A percentile compares a stretch with the other conserved stretches of the same genome.
Conservation (phyloP, 2,113 vertebrate species). For the Nansenia antarctica region DNA sequence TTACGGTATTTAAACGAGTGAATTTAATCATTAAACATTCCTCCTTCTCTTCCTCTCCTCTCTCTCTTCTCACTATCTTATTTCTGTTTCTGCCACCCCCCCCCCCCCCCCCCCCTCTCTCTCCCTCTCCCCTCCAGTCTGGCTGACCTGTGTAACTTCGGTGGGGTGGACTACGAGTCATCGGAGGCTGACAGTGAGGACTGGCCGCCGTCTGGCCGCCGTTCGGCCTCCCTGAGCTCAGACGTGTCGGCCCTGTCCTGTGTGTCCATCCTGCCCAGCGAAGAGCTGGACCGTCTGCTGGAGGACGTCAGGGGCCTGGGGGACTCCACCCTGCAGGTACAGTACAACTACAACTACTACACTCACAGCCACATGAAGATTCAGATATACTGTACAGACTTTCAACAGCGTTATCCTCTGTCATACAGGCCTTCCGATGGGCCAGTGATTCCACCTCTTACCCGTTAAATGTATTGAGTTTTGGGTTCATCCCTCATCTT, state of each 20-base stretch:
- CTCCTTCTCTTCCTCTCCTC: background rate
- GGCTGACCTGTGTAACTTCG: slow-evolving; percentile 74
- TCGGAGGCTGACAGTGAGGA: slow-evolving; percentile 55
- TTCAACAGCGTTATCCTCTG: too few relatives aligned
- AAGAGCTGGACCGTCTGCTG: slow-evolving; percentile 75
- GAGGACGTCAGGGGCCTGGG: slow-evolving; percentile 72
- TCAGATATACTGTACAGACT: too few relatives aligned
- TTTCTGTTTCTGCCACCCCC: background rate
- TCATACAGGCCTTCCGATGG: too few relatives aligned
- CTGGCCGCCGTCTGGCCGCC: slow-evolving; percentile 31
- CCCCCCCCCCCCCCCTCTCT: background rate
- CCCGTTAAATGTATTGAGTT: too few relatives aligned
- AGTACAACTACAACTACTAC: background rate
- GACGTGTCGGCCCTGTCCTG: slow-evolving; percentile 72
- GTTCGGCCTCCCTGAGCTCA: slow-evolving; percentile 72
- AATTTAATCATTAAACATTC: background rate
- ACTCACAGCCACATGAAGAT: too few relatives aligned
- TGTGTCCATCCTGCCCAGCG: slow-evolving; percentile 72
- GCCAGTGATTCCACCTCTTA: too few relatives aligned
- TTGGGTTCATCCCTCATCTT: too few relatives aligned
- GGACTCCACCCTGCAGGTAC: slow-evolving; percentile 70
- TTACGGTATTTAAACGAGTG: background rate
- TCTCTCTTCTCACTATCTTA: background rate
- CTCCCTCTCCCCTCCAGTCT: slow-evolving; percentile 54
- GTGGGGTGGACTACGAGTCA: slow-evolving; percentile 64